Evolutionary conservation across 2,113 vertebrate species (phyloP), one percentile per base, ranked within the genome.

Genomic region (Tenebrosternarchus preto): DNA sequence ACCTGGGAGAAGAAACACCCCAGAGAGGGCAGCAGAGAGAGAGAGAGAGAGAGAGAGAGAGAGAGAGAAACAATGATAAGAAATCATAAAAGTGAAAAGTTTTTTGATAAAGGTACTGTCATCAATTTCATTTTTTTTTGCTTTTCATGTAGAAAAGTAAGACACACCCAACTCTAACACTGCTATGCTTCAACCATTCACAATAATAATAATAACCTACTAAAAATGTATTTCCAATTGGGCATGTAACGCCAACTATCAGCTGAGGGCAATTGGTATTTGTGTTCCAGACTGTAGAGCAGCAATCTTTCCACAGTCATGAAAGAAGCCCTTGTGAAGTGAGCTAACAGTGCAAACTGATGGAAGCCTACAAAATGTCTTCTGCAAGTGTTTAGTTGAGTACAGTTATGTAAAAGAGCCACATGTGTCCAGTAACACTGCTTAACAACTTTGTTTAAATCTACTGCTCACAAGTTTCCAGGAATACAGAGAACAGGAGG

Each of bases 1-100:
- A 89, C 98, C 98, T 97, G 93, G 83, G 87, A 83, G 90, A 82
- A 83, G 67, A 90, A 87, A 75, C 73, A 78, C 86, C 88, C 63
- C 12, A 43, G 84, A 78, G 81, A 88, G 63, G 67, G 78, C 5
- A 24, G 82, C 25, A 85, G 31, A 77, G 72, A 85, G 80, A 68
- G 43, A 73, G 72, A 85, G 77, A 86, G 56, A 78, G 24, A 71
- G 59, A 78, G 83, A 80, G 29, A 67, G 55, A 83, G 80, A 85
- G 63, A 83, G 12, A 81, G 60, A 67, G 33, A 83, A 63, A 84
- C 60, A 75, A 77, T 20, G 39, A 33, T 33, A 85, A 87, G 19
- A 73, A 83, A 81, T 39, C 77, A 81, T 46, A 79, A 73, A 85
- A 86, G 84, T 82, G 73, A 86, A 76, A 60, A 61, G 24, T 9